Percentiles rank a stretch among this genome's conserved stretches.
phyloP scores from a whole-genome alignment of 2,113 vertebrate genomes.

The Trinectes maculatus region DNA sequence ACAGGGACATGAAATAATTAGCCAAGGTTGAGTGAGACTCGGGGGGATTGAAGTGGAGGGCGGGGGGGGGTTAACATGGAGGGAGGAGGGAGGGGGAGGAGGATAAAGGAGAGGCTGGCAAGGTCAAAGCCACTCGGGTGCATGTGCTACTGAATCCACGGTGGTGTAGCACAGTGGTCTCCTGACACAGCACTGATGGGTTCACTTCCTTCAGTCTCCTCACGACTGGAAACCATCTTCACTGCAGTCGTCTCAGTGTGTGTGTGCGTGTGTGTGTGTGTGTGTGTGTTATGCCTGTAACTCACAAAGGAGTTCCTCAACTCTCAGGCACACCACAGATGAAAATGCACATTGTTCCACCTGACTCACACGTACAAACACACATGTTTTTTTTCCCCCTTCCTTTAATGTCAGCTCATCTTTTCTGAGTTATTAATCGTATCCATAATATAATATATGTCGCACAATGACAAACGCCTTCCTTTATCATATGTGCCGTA shows the following conservation, averaged over 20 bases:
- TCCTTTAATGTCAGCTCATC: slow-evolving; percentile 5
- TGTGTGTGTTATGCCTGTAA: background rate
- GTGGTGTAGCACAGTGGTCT: slow-evolving; percentile 26
- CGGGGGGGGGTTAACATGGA: slow-evolving; percentile 32
- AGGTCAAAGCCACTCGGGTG: slow-evolving; percentile 67
- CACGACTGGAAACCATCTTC: slow-evolving; percentile 1
- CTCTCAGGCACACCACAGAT: slow-evolving; percentile 16
- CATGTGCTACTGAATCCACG: slow-evolving; percentile 46
- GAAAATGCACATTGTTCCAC: slow-evolving; percentile 53
- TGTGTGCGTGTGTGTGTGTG: background rate
- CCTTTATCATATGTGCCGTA: slow-evolving; percentile 47
- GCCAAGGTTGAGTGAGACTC: slow-evolving; percentile 75
- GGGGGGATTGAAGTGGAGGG: slow-evolving; percentile 1
- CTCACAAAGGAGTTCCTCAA: slow-evolving; percentile 11
- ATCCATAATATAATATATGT: slow-evolving; percentile 55
- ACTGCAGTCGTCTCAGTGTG: background rate
- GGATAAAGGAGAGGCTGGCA: slow-evolving; percentile 55
- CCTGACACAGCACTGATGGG: slow-evolving; percentile 18
- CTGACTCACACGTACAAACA: slow-evolving; percentile 4
- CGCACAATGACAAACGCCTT: slow-evolving; percentile 46
- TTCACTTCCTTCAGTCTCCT: slow-evolving; percentile 3
- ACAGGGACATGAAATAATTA: slow-evolving; percentile 77
- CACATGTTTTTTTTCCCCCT: slow-evolving; percentile 19
- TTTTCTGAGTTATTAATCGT: slow-evolving; percentile 46
- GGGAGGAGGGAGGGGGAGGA: slow-evolving; percentile 14